Conservation (phyloP, 2,797 vertebrate genomes). For the Salmo trutta region DNA sequence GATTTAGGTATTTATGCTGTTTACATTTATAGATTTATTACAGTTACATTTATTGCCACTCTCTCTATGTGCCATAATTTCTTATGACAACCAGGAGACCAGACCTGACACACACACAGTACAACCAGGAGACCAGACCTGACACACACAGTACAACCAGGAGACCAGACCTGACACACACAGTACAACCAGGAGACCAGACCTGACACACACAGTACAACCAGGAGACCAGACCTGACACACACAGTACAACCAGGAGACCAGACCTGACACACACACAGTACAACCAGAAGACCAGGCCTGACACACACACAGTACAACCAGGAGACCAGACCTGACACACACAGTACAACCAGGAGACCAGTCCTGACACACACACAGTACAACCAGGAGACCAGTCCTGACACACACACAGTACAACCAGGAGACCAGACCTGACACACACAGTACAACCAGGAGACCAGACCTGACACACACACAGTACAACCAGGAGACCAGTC, state of each 20-base stretch:
- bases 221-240: background rate
- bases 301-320: background rate
- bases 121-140: background rate
- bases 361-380: background rate
- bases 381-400: background rate
- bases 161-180: background rate
- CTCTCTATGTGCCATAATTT: background rate
- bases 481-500: background rate
- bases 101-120: background rate
- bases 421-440: background rate
- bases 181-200: background rate
- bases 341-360: background rate
- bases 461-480: background rate
- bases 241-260: background rate
- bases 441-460: background rate
- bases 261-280: background rate
- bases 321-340: too few relatives aligned
- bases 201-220: background rate
- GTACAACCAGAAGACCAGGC: background rate
- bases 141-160: background rate
- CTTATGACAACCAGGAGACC: background rate
- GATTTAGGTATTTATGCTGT: constrained; percentile 15
- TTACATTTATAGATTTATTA: constrained; percentile 3
- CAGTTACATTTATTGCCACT: constrained; percentile 1
- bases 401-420: background rate